Evolutionary conservation across 2,888 invertebrate genomes (phyloP), one percentile per base, ranked within the genome.

Genomic region (Phyllotreta striolata): DNA sequence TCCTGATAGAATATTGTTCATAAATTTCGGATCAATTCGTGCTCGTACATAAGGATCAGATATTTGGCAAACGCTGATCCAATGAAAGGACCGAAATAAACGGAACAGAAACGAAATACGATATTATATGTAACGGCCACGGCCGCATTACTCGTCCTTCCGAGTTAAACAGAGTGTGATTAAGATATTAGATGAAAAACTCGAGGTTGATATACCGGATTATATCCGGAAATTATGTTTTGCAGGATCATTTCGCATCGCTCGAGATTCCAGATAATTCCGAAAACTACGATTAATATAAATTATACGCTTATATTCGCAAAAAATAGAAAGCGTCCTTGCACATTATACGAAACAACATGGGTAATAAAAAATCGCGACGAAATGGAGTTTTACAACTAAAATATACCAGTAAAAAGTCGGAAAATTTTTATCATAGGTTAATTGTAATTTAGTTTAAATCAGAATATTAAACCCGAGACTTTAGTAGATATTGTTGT

Each of bases 31-130:
- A 73, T 75, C 72, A 75, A 72, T 73, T 68, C 75, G 74, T 75
- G 76, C 75, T 74, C 72, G 70, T 74, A 75, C 75, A 75, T 75
- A 72, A 74, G 67, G 72, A 73, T 73, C 70, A 70, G 73, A 75
- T 75, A 75, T 75, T 75, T 75, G 75, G 74, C 73, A 73, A 69
- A 66, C 61, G 70, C 63, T 72, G 71, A 69, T 73, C 71, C 74
- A 74, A 74, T 74, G 24, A 69, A 70, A 59, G 63, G 54, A n/a
- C 12, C 37, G 7, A 37, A 34, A 34, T 35, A 34, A 49, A 34
- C 49, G 35, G 35, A 49, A 49, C 12, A 49, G 49, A 49, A 49
- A 49, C 49, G 34, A 49, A 49, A 49, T 35, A 49, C 47, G 47
- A 47, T 49, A 37, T 34, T 49, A 35, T 49, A 49, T 49, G 49